Evolutionary conservation across 2,888 invertebrate species (phyloP).

Genomic region (Taphrorychus bicolor): DNA sequence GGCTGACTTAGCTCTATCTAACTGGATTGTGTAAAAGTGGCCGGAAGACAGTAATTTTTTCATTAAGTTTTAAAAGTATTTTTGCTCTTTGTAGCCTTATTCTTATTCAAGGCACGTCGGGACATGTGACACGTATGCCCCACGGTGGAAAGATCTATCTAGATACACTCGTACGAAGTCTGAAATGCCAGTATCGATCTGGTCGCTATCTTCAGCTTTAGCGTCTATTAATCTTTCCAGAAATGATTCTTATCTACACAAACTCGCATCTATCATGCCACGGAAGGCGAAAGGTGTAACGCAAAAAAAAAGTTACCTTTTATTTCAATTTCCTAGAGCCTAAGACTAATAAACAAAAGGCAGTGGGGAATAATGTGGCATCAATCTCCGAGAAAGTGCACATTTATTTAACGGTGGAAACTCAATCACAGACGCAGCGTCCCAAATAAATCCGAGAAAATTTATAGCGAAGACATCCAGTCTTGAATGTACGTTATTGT

Average conservation of each 20-base stretch:
- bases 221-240: conserved; percentile 8
- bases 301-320: not conserved
- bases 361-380: conserved; percentile 11
- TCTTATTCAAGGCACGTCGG: conserved; percentile 3
- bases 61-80: no score
- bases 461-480: conserved; percentile 29
- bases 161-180: not conserved
- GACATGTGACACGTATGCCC: conserved; percentile 1
- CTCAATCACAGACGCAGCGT: conserved; percentile 36
- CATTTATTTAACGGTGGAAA: conserved; percentile 37
- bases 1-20: no score
- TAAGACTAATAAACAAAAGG: not conserved
- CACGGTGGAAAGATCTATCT: conserved; percentile 5
- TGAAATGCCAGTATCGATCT: conserved; percentile 14
- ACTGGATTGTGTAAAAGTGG: no score
- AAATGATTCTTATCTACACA: conserved; percentile 5
- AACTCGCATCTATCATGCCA: not conserved
- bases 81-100: no score
- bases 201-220: not conserved
- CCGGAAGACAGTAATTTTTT: no score
- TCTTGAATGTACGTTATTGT: conserved; percentile 30
- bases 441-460: conserved; percentile 28
- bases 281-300: not conserved
- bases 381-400: conserved; percentile 28
- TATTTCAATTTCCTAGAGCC: not conserved